Evolutionary conservation across 92 coral and sea anemone genomes (phyloP).

Genomic region (Siderastrea radians): DNA sequence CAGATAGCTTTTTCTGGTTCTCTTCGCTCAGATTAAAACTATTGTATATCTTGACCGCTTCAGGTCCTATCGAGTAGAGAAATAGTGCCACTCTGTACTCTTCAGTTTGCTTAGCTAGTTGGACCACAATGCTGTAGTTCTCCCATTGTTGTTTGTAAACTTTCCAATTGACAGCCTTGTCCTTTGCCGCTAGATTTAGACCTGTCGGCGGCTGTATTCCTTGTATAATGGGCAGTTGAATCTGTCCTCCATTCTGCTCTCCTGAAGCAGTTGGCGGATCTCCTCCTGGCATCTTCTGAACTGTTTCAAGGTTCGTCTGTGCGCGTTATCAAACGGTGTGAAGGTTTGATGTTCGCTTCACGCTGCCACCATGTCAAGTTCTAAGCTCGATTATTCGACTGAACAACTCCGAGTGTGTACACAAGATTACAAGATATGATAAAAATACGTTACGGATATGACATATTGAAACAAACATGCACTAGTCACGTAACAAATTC

Average conservation of each 20-base stretch:
- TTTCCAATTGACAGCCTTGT: constrained; percentile 56
- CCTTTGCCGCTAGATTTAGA: constrained; percentile 16
- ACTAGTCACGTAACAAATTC: too few species aligned
- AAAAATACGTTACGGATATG: too few species aligned
- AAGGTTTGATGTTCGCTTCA: too few species aligned
- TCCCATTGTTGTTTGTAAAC: constrained; percentile 70
- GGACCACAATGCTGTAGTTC: constrained; percentile 53
- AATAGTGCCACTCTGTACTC: constrained; percentile 68
- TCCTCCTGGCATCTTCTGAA: too few species aligned
- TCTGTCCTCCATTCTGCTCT: neutral
- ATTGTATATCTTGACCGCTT: constrained; percentile 64
- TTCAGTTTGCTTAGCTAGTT: constrained; percentile 52
- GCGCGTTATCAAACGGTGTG: too few species aligned
- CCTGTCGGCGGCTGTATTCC: constrained; percentile 65
- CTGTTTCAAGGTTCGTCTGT: too few species aligned
- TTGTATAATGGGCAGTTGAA: constrained; percentile 2
- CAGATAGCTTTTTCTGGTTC: constrained; percentile 31
- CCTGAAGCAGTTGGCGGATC: too few species aligned
- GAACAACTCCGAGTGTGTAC: too few species aligned
- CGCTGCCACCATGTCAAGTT: too few species aligned
- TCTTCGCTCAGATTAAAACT: constrained; percentile 59
- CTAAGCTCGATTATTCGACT: too few species aligned
- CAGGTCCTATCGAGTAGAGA: constrained; percentile 59
- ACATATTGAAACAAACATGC: too few species aligned
- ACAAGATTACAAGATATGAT: too few species aligned